Base-by-base conservation (phyloP, 2,797 vertebrate species). In the Lithobates pipiens region DNA sequence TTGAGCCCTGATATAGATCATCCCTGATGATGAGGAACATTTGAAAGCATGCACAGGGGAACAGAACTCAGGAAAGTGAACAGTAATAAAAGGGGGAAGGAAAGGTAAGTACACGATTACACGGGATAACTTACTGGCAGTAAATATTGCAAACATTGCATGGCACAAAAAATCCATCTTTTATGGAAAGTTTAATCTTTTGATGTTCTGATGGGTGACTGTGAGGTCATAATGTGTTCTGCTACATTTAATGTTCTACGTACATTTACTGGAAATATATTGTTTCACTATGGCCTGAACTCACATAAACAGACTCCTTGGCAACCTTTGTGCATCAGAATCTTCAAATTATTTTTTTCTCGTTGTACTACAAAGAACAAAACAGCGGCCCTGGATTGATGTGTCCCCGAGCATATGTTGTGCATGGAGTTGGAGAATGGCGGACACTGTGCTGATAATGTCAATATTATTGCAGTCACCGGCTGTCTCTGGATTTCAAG, bases 321-420 rank as follows among this genome's bases (percentile, higher is more conserved):
- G 82, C 29, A 71, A 84, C 82, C 5, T 77, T 36, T 77, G 57
- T 83, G 57, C 46, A 76, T 69, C 32, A n/a, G 73, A 46, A 76
- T 54, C 57, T 18, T 74, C 42, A 57, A 71, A 77, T 84, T 10
- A 39, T 77, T 23, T 77, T 76, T 57, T 34, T 32, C 29, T 44
- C 25, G 27, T 69, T 70, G 77, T 57, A 34, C 5, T 50, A 70
- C 25, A 69, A 9, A 10, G 44, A 21, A 80, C 39, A 44, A 67
- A 78, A 67, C 76, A 65, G 36, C 9, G 61, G 57, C 13, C 57
- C 44, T 34, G 68, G 25, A 32, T 23, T 21, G 25, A 27, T 25
- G 25, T 21, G 39, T 69, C 63, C n/a, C 39, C 15, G 77, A 71
- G 69, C 69, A 71, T 71, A 71, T 71, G 69, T 16, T 18, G 32